Conservation (phyloP, 1,140 invertebrate genomes). For the Solen grandis region DNA sequence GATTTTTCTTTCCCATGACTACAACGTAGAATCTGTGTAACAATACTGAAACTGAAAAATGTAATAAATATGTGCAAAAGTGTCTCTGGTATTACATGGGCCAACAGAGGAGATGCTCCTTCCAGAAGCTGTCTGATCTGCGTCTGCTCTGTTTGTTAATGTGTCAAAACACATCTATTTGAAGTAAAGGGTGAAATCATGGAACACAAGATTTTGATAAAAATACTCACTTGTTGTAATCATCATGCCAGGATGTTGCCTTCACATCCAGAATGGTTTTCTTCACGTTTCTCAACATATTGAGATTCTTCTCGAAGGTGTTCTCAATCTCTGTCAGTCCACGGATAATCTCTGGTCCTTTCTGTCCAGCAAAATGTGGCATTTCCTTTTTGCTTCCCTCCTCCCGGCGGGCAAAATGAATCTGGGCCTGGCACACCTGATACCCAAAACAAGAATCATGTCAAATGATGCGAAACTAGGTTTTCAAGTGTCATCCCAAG, state of each 20-base stretch:
- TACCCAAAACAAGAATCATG: conserved; percentile 69
- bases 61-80: not conserved
- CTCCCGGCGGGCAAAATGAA: conserved; percentile 80
- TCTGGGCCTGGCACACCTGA: conserved; percentile 84
- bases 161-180: too few relatives aligned
- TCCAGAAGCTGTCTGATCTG: too few relatives aligned
- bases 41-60: not conserved
- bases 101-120: not conserved
- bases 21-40: not conserved
- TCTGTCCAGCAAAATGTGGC: conserved; percentile 80
- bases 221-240: conserved; percentile 84
- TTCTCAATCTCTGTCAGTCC: conserved; percentile 88
- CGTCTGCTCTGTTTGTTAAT: too few relatives aligned
- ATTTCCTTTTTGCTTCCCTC: conserved; percentile 80
- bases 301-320: conserved; percentile 87
- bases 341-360: conserved; percentile 86
- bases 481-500: too few relatives aligned
- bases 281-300: conserved; percentile 84
- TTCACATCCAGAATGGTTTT: conserved; percentile 88
- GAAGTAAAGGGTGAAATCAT: too few relatives aligned
- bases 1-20: not conserved
- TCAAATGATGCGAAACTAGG: too few relatives aligned
- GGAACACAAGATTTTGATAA: not conserved
- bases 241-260: conserved; percentile 87
- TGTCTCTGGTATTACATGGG: not conserved